These are phyloP conservation scores for silkworm (Bombyx mori) DNA, from an alignment of 1,140 invertebrate genomes.

Conservation along the genomic window ASM3026992v2 NC_085112.1:6926001-6926500, in stretches of 20 bases:
- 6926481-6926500: conserved; percentile 36
- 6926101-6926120: conserved; percentile 35
- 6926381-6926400: conserved; percentile 64
- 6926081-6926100: conserved; percentile 34
- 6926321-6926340: conserved; percentile 72
- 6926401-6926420: conserved; percentile 27
- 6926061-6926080: conserved; percentile 26
- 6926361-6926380: conserved; percentile 81
- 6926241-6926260: conserved; percentile 25
- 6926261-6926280: conserved; percentile 41
- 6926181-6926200: conserved; percentile 64
- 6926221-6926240: conserved; percentile 46
- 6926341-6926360: conserved; percentile 87
- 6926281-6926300: conserved; percentile 59
- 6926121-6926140: conserved; percentile 44
- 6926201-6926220: conserved; percentile 47
- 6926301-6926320: conserved; percentile 37
- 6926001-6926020: conserved; percentile 32
- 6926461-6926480: conserved; percentile 23
- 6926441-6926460: conserved; percentile 11
- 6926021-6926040: conserved; percentile 31
- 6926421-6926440: conserved; percentile 23
- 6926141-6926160: conserved; percentile 59
- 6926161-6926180: conserved; percentile 65
- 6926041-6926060: conserved; percentile 31